Percentiles rank a stretch among this genome's conserved stretches.
Conservation (phyloP, 2,888 invertebrate species). For the Reticulitermes lucifugus region DNA sequence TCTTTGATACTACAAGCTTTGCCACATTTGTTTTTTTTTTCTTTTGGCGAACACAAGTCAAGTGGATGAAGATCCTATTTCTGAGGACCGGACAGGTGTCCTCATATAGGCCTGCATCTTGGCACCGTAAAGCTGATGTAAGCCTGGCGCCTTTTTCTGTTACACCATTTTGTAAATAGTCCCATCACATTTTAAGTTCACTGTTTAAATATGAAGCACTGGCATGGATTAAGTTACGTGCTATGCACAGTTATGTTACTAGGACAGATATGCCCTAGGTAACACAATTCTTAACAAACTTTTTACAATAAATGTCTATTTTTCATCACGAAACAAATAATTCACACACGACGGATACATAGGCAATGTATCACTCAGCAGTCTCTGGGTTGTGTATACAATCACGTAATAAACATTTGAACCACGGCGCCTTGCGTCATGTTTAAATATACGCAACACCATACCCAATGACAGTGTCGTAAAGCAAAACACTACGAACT, state of each 20-base stretch:
- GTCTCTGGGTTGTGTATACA: background rate
- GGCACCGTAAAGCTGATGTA: background rate
- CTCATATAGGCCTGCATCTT: background rate
- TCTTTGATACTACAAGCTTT: no score
- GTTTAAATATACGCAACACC: constrained; percentile 21
- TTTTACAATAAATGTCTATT: no score
- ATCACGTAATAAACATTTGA: constrained; percentile 9
- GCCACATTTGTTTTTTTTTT: no score
- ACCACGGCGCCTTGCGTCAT: constrained; percentile 30
- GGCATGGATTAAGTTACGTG: no score
- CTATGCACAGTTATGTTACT: background rate
- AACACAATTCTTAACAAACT: no score
- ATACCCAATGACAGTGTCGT: background rate
- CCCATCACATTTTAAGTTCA: background rate
- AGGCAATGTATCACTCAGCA: background rate
- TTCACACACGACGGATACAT: background rate
- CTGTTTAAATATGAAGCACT: background rate
- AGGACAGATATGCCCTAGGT: background rate
- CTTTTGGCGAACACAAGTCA: no score
- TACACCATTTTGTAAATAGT: background rate
- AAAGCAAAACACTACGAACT: background rate
- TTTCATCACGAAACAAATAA: no score
- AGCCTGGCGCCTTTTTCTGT: constrained; percentile 15
- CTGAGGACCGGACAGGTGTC: background rate
- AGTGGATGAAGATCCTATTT: background rate